A percentile compares a stretch with the other conserved stretches of the same genome.
phyloP scores from a whole-genome alignment of 2,797 vertebrate species.

The Coregonus suidteri region DNA sequence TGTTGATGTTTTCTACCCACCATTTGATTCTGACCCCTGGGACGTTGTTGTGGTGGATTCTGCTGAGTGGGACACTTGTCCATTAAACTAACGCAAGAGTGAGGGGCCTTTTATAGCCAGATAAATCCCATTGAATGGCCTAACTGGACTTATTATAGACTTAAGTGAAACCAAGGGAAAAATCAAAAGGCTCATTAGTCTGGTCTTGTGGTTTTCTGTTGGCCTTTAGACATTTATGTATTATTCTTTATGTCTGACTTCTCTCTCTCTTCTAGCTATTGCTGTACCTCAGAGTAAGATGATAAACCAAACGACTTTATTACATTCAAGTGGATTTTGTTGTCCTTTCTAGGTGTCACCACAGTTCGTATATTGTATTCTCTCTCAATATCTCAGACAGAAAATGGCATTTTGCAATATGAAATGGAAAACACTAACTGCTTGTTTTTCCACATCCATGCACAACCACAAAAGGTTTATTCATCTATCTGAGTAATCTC shows the following conservation, averaged over 20 bases:
- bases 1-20: conserved; percentile 13
- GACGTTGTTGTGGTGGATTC: conserved; percentile 16
- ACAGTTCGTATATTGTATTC: neutral
- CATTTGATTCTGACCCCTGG: conserved; percentile 13
- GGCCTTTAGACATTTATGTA: neutral
- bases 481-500: neutral
- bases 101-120: neutral
- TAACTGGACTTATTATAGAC: conserved; percentile 14
- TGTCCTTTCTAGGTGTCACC: neutral
- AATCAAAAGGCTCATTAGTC: neutral
- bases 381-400: neutral
- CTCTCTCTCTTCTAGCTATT: neutral
- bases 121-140: conserved; percentile 8
- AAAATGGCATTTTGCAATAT: neutral
- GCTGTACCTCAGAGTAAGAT: neutral
- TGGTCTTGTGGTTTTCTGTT: neutral
- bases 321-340: neutral
- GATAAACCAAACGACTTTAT: neutral
- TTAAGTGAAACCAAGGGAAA: neutral
- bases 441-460: neutral
- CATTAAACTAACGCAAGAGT: conserved; percentile 14
- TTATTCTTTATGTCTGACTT: neutral
- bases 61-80: conserved; percentile 20
- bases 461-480: neutral
- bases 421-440: neutral